phyloP scores from a whole-genome alignment of 2,113 vertebrate genomes.

The Eulemur macaco region DNA sequence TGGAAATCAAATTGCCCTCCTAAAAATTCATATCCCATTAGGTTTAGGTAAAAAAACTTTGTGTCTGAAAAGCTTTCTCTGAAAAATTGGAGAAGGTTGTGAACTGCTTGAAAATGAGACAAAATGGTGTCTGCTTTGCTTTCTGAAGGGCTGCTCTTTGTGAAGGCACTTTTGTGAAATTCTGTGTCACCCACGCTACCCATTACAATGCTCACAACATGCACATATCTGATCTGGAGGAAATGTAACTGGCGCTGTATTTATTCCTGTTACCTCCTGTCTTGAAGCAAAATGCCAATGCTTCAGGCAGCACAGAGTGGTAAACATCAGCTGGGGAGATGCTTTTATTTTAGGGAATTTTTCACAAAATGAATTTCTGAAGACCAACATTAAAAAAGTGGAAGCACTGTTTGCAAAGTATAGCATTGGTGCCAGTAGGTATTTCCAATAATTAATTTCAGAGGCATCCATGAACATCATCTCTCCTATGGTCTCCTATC shows the following conservation, averaged over 20 bases:
- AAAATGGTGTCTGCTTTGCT: not conserved
- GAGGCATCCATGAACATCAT: not conserved
- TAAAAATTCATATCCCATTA: not conserved
- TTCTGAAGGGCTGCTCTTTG: not conserved
- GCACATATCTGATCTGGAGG: conserved; percentile 72
- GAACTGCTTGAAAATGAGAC: conserved; percentile 24
- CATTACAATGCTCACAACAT: conserved; percentile 20
- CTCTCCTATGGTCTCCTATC: rapidly evolving
- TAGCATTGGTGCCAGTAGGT: not conserved
- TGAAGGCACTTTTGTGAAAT: conserved; percentile 18
- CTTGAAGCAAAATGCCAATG: conserved; percentile 41
- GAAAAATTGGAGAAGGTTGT: not conserved
- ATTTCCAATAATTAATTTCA: not conserved
- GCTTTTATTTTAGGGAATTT: not conserved
- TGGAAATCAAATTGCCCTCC: not conserved
- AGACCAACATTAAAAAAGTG: not conserved
- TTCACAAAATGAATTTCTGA: not conserved
- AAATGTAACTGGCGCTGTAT: conserved; percentile 63
- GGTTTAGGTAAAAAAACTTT: not conserved
- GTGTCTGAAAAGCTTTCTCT: not conserved
- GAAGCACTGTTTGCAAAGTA: not conserved
- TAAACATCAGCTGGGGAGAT: conserved; percentile 42
- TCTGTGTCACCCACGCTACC: not conserved
- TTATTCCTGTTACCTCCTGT: conserved; percentile 66
- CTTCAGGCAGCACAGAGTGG: not conserved